Conservation (phyloP, 2,888 invertebrate genomes). For the Cephus rjabovi region DNA sequence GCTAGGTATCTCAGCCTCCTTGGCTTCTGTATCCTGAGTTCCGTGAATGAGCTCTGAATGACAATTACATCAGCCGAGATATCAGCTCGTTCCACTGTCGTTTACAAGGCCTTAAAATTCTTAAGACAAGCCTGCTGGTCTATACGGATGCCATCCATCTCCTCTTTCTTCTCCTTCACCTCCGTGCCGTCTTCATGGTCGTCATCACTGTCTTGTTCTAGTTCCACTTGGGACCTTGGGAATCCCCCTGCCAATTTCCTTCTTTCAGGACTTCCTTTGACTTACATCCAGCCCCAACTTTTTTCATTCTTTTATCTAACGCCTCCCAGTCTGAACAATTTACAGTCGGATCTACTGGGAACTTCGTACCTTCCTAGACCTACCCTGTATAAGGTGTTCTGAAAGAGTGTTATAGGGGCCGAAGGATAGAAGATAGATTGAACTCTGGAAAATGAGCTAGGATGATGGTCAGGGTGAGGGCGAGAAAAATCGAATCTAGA, state of each 20-base stretch:
- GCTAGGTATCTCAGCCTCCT: slow-evolving; percentile 41
- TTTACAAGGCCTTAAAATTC: slow-evolving; percentile 6
- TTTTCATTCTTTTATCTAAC: background rate
- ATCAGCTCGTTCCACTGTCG: slow-evolving; percentile 27
- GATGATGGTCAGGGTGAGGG: background rate
- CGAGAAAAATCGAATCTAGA: background rate
- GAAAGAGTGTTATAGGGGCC: no score
- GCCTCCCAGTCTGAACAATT: background rate
- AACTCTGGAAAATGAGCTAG: background rate
- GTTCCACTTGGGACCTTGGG: no score
- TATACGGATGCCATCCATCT: background rate
- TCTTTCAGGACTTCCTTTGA: no score
- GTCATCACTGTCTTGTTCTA: no score
- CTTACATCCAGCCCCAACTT: no score
- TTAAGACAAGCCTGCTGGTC: background rate
- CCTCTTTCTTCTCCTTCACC: background rate
- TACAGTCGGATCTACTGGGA: background rate
- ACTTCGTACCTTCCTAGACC: background rate
- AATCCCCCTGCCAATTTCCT: no score
- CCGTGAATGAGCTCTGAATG: slow-evolving; percentile 56
- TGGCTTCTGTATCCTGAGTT: slow-evolving; percentile 30
- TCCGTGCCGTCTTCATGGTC: background rate
- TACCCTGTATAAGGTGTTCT: background rate
- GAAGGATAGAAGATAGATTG: no score
- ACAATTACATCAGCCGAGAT: slow-evolving; percentile 54